A percentile compares a stretch with the other conserved stretches of the same genome.
phyloP scores from a whole-genome alignment of 2,113 vertebrate species.

The Entosphenus tridentatus region DNA sequence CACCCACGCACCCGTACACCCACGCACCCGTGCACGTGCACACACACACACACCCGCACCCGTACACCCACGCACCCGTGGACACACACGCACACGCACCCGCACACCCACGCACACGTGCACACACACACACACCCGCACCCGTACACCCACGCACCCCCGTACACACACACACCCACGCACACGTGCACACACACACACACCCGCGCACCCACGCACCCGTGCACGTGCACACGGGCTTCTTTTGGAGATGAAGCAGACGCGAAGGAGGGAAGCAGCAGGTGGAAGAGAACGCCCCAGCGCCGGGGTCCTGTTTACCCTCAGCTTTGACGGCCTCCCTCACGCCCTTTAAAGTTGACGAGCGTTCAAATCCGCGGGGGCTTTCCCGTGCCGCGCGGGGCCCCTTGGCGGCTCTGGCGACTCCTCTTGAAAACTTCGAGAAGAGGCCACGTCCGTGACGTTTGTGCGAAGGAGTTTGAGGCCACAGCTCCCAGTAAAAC shows the following conservation, averaged over 20 bases:
- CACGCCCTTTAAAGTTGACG: background rate
- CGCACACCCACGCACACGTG: no score
- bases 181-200: background rate
- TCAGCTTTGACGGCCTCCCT: background rate
- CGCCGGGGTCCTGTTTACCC: background rate
- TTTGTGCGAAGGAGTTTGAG: no score
- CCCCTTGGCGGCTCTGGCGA: no score
- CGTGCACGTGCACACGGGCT: background rate
- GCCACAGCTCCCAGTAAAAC: no score
- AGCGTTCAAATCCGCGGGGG: background rate
- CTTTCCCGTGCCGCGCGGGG: no score
- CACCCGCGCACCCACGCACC: background rate
- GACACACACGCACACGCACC: background rate
- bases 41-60: background rate
- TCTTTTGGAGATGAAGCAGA: no score
- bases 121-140: background rate
- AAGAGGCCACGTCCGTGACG: no score
- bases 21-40: background rate
- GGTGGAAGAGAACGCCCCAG: no score
- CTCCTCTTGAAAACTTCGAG: no score
- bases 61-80: background rate
- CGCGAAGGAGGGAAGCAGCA: no score
- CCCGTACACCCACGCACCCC: no score
- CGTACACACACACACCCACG: no score
- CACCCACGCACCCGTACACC: background rate